phyloP scores from a whole-genome alignment of 1,140 invertebrate genomes.

The Drosophila repletoides region DNA sequence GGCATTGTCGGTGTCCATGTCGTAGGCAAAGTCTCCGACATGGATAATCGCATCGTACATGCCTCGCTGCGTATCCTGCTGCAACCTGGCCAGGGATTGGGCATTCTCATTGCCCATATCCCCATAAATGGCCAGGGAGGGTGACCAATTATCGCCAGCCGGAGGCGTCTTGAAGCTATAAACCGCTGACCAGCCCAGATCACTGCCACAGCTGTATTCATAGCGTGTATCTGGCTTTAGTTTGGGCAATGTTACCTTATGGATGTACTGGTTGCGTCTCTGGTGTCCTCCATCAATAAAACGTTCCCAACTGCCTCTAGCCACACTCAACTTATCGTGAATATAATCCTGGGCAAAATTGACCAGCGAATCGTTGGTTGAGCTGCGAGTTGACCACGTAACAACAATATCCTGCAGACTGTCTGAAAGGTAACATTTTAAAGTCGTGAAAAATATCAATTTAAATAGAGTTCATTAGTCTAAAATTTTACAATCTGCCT shows the following conservation, averaged over 20 bases:
- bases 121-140: conserved; percentile 92
- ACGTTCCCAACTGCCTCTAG: conserved; percentile 82
- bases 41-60: conserved; percentile 94
- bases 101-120: conserved; percentile 96
- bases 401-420: conserved; percentile 89
- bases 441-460: neutral
- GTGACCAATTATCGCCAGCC: conserved; percentile 87
- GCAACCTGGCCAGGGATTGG: conserved; percentile 89
- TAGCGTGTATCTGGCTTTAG: conserved; percentile 86
- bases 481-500: no score
- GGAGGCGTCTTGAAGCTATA: conserved; percentile 90
- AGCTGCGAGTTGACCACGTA: conserved; percentile 94
- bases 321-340: conserved; percentile 84
- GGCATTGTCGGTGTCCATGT: conserved; percentile 92
- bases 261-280: conserved; percentile 90
- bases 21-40: conserved; percentile 97
- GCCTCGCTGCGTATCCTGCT: conserved; percentile 90
- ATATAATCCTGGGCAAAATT: conserved; percentile 89
- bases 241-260: conserved; percentile 86
- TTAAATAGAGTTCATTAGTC: neutral
- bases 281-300: conserved; percentile 91
- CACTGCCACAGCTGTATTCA: conserved; percentile 92
- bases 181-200: conserved; percentile 89
- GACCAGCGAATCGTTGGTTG: conserved; percentile 88
- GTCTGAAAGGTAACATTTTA: conserved; percentile 84